These are phyloP conservation scores for Lasius platythorax DNA, from an alignment of 2,888 invertebrate genomes.

Conservation along the genomic window DNA sequence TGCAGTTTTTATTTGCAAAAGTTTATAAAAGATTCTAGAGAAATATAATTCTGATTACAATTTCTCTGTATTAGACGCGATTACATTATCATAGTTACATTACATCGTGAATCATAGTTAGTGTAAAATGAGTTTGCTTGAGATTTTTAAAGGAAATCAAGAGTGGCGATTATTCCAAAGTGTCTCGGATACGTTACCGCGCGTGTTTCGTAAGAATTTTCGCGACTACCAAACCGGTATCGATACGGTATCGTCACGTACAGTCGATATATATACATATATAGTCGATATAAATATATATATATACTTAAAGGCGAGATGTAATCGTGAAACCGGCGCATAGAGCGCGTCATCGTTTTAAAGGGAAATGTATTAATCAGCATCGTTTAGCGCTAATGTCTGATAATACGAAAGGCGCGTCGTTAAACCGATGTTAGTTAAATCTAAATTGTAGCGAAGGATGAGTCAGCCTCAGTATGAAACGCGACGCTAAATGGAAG, in stretches of 20 bases:
- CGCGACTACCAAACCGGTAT: conserved; percentile 4
- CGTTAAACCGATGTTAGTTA: conserved; percentile 20
- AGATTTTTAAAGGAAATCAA: conserved; percentile 9
- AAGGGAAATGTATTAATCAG: neutral
- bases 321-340: neutral
- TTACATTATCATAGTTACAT: neutral
- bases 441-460: neutral
- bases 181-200: neutral
- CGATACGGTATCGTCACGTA: neutral
- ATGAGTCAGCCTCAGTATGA: conserved; percentile 10
- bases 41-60: neutral
- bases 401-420: neutral
- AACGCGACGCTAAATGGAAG: conserved; percentile 4
- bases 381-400: conserved; percentile 1
- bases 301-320: neutral
- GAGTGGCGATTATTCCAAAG: neutral
- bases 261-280: neutral
- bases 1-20: neutral
- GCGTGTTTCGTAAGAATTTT: neutral
- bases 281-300: too few species aligned
- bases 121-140: neutral
- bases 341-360: neutral
- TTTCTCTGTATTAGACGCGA: neutral
- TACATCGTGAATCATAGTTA: neutral
- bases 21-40: neutral